These are phyloP conservation scores for Scaptodrosophila lebanonensis DNA, from an alignment of 1,140 invertebrate genomes.

Conservation along the genomic window DNA sequence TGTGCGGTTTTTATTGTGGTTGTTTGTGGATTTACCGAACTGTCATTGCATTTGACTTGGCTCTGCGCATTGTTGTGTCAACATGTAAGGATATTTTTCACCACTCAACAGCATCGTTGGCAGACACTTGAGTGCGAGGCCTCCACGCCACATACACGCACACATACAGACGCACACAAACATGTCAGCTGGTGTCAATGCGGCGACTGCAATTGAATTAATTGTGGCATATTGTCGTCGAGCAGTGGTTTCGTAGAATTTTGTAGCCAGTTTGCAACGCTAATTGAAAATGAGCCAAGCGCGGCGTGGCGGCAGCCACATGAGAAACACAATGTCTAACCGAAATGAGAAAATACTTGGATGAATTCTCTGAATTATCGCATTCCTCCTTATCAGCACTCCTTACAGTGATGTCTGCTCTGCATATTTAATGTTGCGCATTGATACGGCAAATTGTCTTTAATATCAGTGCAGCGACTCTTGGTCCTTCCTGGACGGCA, in stretches of 20 bases:
- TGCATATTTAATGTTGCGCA: conserved; percentile 40
- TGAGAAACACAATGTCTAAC: neutral
- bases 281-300: conserved; percentile 32
- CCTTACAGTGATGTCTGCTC: neutral
- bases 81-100: no score
- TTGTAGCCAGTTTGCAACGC: neutral
- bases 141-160: neutral
- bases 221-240: neutral
- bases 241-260: neutral
- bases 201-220: conserved; percentile 12
- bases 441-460: conserved; percentile 33
- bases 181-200: neutral
- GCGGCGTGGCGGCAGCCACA: neutral
- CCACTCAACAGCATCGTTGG: no score
- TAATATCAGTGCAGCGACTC: conserved; percentile 5
- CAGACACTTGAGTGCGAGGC: no score
- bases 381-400: conserved; percentile 14
- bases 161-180: neutral
- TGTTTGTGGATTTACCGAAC: no score
- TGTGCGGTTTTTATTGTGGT: no score
- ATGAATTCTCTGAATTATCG: neutral
- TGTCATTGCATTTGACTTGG: no score
- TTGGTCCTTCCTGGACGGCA: neutral
- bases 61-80: no score
- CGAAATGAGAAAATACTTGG: conserved; percentile 4